A percentile compares a stretch with the other conserved stretches of the same genome.
phyloP scores from a whole-genome alignment of 1,140 invertebrate genomes.

The Luehdorfia chinensis region DNA sequence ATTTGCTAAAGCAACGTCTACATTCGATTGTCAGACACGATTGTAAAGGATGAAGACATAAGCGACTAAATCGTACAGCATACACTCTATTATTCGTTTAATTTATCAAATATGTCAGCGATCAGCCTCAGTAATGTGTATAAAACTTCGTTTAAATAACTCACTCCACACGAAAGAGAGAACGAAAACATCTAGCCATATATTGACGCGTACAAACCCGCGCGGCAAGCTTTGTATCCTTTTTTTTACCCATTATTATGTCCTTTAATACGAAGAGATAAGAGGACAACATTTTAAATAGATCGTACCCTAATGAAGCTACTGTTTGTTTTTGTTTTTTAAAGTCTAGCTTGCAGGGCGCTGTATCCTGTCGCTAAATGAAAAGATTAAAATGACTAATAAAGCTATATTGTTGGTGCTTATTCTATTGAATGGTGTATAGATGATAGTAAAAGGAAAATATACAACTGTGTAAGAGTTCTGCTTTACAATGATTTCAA shows the following conservation, averaged over 20 bases:
- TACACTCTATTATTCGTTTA: slow-evolving; percentile 26
- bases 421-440: too few species aligned
- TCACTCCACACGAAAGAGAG: too few species aligned
- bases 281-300: slow-evolving; percentile 11
- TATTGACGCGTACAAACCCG: neutral
- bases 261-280: slow-evolving; percentile 36
- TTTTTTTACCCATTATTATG: slow-evolving; percentile 51
- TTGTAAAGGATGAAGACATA: slow-evolving; percentile 4
- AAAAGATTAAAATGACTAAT: too few species aligned
- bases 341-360: neutral
- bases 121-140: slow-evolving; percentile 23
- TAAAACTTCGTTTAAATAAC: slow-evolving; percentile 56
- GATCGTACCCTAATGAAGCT: slow-evolving; percentile 9
- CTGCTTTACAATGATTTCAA: too few species aligned
- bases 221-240: slow-evolving; percentile 35
- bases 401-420: too few species aligned
- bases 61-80: slow-evolving; percentile 19
- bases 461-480: too few species aligned
- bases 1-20: neutral
- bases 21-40: neutral
- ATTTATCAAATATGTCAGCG: slow-evolving; percentile 45
- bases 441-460: too few species aligned
- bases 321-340: slow-evolving; percentile 6
- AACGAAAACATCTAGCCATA: slow-evolving; percentile 23
- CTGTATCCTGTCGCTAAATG: slow-evolving; percentile 7